phyloP scores from a whole-genome alignment of 2,888 invertebrate genomes.

The Agrochola lychnidis region DNA sequence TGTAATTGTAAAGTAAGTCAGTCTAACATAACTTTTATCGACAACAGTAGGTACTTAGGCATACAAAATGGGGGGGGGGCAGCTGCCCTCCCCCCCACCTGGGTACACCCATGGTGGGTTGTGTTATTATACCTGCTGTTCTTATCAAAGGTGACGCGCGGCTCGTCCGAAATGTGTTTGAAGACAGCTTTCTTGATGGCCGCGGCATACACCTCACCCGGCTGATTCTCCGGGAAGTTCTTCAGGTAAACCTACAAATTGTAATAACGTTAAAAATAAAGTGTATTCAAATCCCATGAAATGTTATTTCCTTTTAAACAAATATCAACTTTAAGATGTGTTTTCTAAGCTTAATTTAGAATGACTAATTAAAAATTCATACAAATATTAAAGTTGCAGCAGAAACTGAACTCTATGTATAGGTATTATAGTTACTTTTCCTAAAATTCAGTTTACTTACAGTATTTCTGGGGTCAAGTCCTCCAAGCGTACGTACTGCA shows the following conservation, averaged over 20 bases:
- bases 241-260: slow-evolving; percentile 78
- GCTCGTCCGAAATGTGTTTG: slow-evolving; percentile 87
- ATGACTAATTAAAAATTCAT: not conserved
- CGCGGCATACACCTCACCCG: slow-evolving; percentile 92
- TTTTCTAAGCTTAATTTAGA: not conserved
- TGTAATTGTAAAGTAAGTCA: too few relatives aligned
- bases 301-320: not conserved
- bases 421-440: not conserved
- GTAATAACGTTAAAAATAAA: not conserved
- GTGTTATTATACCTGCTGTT: slow-evolving; percentile 83
- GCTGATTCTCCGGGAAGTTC: slow-evolving; percentile 91
- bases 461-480: slow-evolving; percentile 94
- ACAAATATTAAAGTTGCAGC: not conserved
- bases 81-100: too few relatives aligned
- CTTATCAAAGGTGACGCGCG: slow-evolving; percentile 88
- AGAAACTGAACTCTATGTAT: not conserved
- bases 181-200: slow-evolving; percentile 91
- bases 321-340: not conserved
- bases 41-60: too few relatives aligned
- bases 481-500: slow-evolving; percentile 92
- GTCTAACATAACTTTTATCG: too few relatives aligned
- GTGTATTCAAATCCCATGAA: not conserved
- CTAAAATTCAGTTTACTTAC: slow-evolving; percentile 72
- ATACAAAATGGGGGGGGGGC: too few relatives aligned
- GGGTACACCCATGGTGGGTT: too few relatives aligned